Conservation (phyloP, 2,888 invertebrate species). For the Stratiomys singularior region DNA sequence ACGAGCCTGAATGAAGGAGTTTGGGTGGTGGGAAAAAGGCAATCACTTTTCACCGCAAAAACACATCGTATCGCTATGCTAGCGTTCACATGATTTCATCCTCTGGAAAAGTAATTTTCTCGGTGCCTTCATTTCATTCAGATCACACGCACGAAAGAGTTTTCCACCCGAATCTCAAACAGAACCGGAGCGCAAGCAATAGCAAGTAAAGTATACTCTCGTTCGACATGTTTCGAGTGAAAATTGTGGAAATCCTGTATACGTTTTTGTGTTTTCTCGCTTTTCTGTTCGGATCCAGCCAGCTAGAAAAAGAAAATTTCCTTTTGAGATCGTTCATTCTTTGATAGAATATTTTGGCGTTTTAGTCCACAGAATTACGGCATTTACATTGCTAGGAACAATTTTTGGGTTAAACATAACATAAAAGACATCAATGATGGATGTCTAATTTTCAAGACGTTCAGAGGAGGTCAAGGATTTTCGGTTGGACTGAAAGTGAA, state of each 20-base stretch:
- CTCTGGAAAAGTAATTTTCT: conserved; percentile 52
- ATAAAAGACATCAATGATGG: too few relatives aligned
- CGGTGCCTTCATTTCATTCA: conserved; percentile 54
- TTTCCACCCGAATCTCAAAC: conserved; percentile 48
- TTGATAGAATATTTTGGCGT: background rate
- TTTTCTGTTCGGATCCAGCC: conserved; percentile 39
- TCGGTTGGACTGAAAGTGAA: too few relatives aligned
- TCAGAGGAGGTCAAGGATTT: too few relatives aligned
- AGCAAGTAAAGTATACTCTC: background rate
- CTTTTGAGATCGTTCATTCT: conserved; percentile 16
- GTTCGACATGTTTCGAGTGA: conserved; percentile 16
- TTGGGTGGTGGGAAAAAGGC: conserved; percentile 45
- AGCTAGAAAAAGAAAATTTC: conserved; percentile 45
- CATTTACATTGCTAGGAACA: too few relatives aligned
- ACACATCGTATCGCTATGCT: conserved; percentile 45
- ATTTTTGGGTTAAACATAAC: too few relatives aligned
- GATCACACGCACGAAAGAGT: conserved; percentile 57
- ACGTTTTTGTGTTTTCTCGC: conserved; percentile 20
- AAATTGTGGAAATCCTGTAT: conserved; percentile 41
- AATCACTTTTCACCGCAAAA: conserved; percentile 46
- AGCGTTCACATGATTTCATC: conserved; percentile 48
- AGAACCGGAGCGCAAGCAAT: background rate
- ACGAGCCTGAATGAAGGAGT: background rate
- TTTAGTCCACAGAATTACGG: background rate
- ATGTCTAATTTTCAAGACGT: too few relatives aligned